Evolutionary conservation across 2,888 invertebrate species (phyloP).

Genomic region (Hipparchia sbordonii): DNA sequence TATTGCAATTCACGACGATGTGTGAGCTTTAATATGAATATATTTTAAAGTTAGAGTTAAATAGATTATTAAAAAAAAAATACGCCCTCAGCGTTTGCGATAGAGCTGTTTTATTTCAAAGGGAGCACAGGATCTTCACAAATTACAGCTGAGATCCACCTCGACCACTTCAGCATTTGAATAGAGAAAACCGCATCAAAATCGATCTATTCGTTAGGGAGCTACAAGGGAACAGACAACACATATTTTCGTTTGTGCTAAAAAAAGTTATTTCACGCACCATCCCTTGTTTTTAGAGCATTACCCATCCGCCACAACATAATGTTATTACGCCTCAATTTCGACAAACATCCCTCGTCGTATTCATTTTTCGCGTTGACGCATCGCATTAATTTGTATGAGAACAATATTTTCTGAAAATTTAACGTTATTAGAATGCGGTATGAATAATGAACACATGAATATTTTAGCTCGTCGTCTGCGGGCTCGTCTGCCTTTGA

Average conservation of each 20-base stretch:
- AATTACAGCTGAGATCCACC: too few relatives aligned
- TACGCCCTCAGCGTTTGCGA: too few relatives aligned
- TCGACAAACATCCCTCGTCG: conserved; percentile 23
- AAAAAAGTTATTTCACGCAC: background rate
- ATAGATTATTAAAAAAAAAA: too few relatives aligned
- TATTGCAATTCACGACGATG: too few relatives aligned
- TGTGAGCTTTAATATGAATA: too few relatives aligned
- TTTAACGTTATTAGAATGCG: conserved; percentile 63
- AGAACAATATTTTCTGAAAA: conserved; percentile 63
- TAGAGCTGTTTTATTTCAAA: too few relatives aligned
- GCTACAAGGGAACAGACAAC: background rate
- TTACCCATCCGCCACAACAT: background rate
- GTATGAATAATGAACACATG: conserved; percentile 38
- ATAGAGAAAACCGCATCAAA: too few relatives aligned
- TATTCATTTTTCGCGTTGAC: conserved; percentile 51
- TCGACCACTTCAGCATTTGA: too few relatives aligned
- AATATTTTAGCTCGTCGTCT: background rate
- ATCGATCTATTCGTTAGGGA: too few relatives aligned
- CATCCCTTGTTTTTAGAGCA: background rate
- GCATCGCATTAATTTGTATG: conserved; percentile 52
- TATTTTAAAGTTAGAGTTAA: too few relatives aligned
- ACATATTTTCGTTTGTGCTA: too few relatives aligned
- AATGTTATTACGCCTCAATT: conserved; percentile 13
- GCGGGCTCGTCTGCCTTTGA: background rate
- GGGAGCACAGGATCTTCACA: too few relatives aligned